Conservation (phyloP, 2,797 vertebrate species). For the Antrozous pallidus region DNA sequence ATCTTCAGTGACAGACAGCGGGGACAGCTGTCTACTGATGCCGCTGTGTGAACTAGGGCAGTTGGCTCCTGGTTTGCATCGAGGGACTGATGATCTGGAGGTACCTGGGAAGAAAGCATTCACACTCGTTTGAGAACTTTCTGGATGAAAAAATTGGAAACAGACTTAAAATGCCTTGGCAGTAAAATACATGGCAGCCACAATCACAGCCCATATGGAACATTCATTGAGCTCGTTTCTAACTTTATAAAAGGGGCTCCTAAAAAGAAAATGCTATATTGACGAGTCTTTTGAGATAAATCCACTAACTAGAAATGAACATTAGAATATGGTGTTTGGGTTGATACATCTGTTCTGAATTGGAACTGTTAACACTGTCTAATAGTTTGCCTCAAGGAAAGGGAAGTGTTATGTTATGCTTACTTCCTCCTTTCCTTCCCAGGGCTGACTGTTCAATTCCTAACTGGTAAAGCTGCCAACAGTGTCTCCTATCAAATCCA, state of each 20-base stretch:
- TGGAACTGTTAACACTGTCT: neutral
- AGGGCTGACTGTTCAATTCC: neutral
- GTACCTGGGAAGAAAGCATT: slow-evolving; percentile 85
- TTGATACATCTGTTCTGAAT: neutral
- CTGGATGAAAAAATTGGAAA: slow-evolving; percentile 38
- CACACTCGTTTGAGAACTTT: slow-evolving; percentile 74
- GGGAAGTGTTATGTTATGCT: neutral
- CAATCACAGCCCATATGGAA: neutral
- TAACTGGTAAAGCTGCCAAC: neutral
- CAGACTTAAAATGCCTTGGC: slow-evolving; percentile 60
- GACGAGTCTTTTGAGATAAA: neutral
- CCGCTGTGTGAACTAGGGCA: slow-evolving; percentile 84
- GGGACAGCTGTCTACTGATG: slow-evolving; percentile 85
- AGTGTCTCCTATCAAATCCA: neutral
- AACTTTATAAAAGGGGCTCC: slow-evolving; percentile 29
- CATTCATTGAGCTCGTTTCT: neutral
- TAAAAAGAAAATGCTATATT: neutral
- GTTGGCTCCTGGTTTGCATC: slow-evolving; percentile 86
- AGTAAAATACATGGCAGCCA: slow-evolving; percentile 31
- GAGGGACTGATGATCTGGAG: slow-evolving; percentile 84
- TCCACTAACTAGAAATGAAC: neutral
- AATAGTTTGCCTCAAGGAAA: neutral
- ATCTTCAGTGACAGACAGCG: slow-evolving; percentile 85
- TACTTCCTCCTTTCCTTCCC: neutral
- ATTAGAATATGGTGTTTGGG: neutral